Conservation (phyloP, 1,140 invertebrate genomes). For the Drosophila littoralis region DNA sequence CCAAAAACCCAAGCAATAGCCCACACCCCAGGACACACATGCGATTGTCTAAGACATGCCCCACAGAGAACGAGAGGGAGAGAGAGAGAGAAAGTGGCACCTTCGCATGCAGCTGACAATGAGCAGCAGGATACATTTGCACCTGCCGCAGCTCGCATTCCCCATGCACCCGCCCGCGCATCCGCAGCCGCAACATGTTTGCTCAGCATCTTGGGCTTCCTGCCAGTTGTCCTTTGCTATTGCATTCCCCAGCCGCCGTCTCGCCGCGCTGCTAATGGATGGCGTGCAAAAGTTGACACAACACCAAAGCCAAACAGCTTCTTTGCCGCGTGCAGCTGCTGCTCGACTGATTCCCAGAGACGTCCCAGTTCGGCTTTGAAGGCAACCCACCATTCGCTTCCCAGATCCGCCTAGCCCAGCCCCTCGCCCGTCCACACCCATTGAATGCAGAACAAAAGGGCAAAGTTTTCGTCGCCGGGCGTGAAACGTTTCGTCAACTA, state of each 20-base stretch:
- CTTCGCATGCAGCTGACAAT: constrained; percentile 67
- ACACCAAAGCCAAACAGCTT: constrained; percentile 74
- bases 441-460: constrained; percentile 54
- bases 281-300: constrained; percentile 80
- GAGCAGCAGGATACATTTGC: constrained; percentile 79
- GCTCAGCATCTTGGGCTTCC: constrained; percentile 65
- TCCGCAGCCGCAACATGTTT: constrained; percentile 61
- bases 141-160: constrained; percentile 46
- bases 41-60: constrained; percentile 74
- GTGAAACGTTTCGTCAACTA: constrained; percentile 75
- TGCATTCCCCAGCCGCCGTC: background rate
- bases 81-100: background rate
- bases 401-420: background rate
- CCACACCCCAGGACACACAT: constrained; percentile 56
- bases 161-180: background rate
- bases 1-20: constrained; percentile 6
- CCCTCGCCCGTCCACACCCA: background rate
- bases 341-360: constrained; percentile 18
- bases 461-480: constrained; percentile 74
- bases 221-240: constrained; percentile 29
- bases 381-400: background rate
- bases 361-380: constrained; percentile 21
- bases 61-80: background rate
- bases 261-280: constrained; percentile 57
- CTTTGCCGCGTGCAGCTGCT: constrained; percentile 68